Evolutionary conservation across 1,140 invertebrate genomes (phyloP).

Genomic region (Drosophila arizonae): DNA sequence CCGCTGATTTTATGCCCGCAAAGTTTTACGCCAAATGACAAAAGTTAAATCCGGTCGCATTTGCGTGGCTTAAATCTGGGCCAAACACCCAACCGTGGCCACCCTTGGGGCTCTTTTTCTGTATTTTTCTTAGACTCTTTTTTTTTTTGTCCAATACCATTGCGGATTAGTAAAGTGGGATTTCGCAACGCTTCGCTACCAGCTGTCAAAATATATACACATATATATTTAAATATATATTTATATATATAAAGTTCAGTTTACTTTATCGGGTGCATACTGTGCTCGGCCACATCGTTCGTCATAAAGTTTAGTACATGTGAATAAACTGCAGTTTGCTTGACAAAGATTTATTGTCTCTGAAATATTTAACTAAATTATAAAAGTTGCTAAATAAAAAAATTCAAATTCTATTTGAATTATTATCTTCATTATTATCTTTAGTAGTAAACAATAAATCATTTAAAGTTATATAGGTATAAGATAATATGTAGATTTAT

Average conservation of each 20-base stretch:
- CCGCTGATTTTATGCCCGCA: slow-evolving; percentile 35
- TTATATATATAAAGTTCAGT: slow-evolving; percentile 39
- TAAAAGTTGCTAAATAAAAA: no score
- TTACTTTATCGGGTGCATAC: slow-evolving; percentile 25
- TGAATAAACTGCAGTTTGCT: neutral
- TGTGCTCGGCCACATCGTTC: slow-evolving; percentile 2
- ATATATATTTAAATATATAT: no score
- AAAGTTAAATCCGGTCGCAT: slow-evolving; percentile 73
- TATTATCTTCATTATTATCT: no score
- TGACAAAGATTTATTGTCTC: neutral
- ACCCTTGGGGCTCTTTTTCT: slow-evolving; percentile 34
- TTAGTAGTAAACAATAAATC: no score
- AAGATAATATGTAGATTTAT: no score
- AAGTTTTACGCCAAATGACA: slow-evolving; percentile 59
- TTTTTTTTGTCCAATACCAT: slow-evolving; percentile 36
- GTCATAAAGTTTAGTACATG: slow-evolving; percentile 6
- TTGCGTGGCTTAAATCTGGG: slow-evolving; percentile 59
- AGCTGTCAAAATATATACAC: slow-evolving; percentile 26
- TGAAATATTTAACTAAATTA: slow-evolving; percentile 15
- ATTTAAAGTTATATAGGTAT: no score
- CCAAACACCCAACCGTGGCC: neutral
- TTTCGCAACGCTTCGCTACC: slow-evolving; percentile 4
- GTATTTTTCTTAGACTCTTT: slow-evolving; percentile 32
- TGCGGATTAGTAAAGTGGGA: slow-evolving; percentile 21
- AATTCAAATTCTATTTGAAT: no score